These are phyloP conservation scores for Arrhopalites spinosus DNA, from an alignment of 2,888 invertebrate genomes.

Conservation along the genomic window DNA sequence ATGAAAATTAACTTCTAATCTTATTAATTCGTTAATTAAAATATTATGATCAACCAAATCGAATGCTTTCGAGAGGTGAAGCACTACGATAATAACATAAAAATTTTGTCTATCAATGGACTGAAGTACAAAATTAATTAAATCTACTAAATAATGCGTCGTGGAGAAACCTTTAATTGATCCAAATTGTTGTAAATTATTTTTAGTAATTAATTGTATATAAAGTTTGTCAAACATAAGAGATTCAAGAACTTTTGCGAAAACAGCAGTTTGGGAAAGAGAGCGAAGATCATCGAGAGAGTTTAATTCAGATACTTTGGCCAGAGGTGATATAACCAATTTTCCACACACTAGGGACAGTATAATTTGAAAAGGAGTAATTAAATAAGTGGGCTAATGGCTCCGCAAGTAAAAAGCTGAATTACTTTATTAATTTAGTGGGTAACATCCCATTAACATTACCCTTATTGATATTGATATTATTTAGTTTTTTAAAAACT, in stretches of 20 bases:
- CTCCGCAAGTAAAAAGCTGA: neutral
- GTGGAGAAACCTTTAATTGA: neutral
- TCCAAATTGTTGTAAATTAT: conserved; percentile 8
- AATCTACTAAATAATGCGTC: neutral
- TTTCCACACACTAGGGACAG: neutral
- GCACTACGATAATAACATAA: conserved; percentile 8
- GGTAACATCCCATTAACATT: neutral
- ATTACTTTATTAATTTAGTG: neutral
- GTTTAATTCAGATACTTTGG: neutral
- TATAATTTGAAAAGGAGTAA: neutral
- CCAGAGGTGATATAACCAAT: conserved; percentile 1
- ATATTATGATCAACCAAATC: conserved; percentile 19
- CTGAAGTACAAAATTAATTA: conserved; percentile 1
- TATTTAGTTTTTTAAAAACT: neutral
- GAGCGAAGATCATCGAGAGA: conserved; percentile 6
- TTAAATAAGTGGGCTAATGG: neutral
- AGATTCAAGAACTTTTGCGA: neutral
- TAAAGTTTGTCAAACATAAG: conserved; percentile 9
- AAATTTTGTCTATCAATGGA: neutral
- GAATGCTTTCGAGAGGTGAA: conserved; percentile 9
- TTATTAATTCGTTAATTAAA: neutral
- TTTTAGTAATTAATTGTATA: neutral
- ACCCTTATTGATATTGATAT: neutral
- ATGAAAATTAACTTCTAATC: neutral
- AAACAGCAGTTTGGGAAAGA: conserved; percentile 6